phyloP scores from a whole-genome alignment of 2,797 vertebrate species.

The Gymnothorax reevesii region DNA sequence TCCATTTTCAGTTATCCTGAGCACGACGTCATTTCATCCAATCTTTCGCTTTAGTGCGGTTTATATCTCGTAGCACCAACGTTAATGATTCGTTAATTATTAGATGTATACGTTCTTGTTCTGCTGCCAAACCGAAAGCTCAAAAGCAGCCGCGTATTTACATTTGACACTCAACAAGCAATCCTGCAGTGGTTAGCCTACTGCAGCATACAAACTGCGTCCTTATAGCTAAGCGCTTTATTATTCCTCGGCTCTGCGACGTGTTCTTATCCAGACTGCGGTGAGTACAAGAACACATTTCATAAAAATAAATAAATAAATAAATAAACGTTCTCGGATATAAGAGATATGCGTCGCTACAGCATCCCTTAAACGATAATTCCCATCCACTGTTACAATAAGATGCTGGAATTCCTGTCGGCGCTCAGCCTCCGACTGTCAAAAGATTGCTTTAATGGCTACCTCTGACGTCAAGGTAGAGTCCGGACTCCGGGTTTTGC shows the following conservation, averaged over 20 bases:
- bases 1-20: slow-evolving; percentile 53
- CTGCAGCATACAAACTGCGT: slow-evolving; percentile 37
- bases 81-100: slow-evolving; percentile 47
- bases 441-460: slow-evolving; percentile 64
- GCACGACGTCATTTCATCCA: slow-evolving; percentile 43
- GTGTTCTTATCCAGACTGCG: slow-evolving; percentile 34
- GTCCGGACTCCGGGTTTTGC: slow-evolving; percentile 73
- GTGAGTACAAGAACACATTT: slow-evolving; percentile 16
- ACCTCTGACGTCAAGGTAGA: slow-evolving; percentile 74
- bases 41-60: slow-evolving; percentile 5
- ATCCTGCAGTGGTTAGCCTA: slow-evolving; percentile 33
- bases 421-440: slow-evolving; percentile 56
- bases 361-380: slow-evolving; percentile 39
- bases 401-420: slow-evolving; percentile 52
- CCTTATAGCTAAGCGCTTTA: slow-evolving; percentile 47
- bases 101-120: slow-evolving; percentile 63
- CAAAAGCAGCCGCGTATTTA: slow-evolving; percentile 44
- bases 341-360: slow-evolving; percentile 32
- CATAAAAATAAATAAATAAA: not conserved
- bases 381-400: slow-evolving; percentile 28
- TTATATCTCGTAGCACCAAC: slow-evolving; percentile 30
- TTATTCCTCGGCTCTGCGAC: slow-evolving; percentile 42
- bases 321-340: slow-evolving; percentile 20
- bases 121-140: slow-evolving; percentile 54
- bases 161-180: slow-evolving; percentile 40